Conservation (phyloP, 2,888 invertebrate species). For the Buathra laborator region DNA sequence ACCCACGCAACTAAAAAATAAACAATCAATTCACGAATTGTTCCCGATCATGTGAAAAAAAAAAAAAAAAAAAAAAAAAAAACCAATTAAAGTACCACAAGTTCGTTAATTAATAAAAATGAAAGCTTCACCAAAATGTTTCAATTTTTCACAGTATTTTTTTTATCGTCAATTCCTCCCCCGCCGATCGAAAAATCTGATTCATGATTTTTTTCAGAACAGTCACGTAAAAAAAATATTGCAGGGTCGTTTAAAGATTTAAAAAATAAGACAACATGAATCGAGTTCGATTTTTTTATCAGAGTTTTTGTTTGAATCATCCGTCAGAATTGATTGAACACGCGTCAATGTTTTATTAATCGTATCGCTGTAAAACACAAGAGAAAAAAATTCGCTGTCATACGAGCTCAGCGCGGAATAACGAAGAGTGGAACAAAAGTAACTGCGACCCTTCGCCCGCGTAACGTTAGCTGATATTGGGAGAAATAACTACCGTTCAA, state of each 20-base stretch:
- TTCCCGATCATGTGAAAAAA: not conserved
- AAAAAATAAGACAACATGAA: slow-evolving; percentile 7
- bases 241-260: no score
- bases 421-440: slow-evolving; percentile 2
- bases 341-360: slow-evolving; percentile 2
- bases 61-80: slow-evolving; percentile 17
- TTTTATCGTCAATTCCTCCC: no score
- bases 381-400: not conserved
- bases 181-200: no score
- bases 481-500: not conserved
- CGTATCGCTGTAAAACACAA: slow-evolving; percentile 1
- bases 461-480: not conserved
- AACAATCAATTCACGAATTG: not conserved
- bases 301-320: not conserved
- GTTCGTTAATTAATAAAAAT: not conserved
- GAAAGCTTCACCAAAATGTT: no score
- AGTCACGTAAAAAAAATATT: no score
- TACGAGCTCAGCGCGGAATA: slow-evolving; percentile 11
- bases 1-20: not conserved
- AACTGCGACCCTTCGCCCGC: slow-evolving; percentile 2
- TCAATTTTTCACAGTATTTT: no score
- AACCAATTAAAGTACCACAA: not conserved
- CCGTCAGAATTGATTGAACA: slow-evolving; percentile 4
- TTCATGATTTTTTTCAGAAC: no score
- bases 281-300: not conserved